phyloP scores from a whole-genome alignment of 2,888 invertebrate genomes.

The Tethea ocularis region DNA sequence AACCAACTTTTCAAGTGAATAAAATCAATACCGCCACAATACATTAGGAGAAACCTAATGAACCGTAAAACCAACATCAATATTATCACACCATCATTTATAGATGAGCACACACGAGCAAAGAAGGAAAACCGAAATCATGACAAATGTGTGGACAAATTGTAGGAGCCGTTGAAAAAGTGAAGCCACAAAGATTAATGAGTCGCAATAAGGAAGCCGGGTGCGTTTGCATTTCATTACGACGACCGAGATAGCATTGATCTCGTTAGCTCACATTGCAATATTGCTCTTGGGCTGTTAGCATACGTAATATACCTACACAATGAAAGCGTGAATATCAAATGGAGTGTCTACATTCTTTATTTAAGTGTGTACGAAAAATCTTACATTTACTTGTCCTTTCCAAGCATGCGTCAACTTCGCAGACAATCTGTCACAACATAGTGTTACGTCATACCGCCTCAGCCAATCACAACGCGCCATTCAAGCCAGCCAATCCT shows the following conservation, averaged over 20 bases:
- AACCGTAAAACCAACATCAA: conserved; percentile 9
- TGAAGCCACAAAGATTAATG: conserved; percentile 71
- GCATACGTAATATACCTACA: conserved; percentile 1
- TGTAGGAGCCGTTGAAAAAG: conserved; percentile 66
- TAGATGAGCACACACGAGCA: conserved; percentile 38
- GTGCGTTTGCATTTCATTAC: conserved; percentile 73
- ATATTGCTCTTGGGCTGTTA: conserved; percentile 3
- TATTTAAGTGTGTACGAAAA: too few relatives aligned
- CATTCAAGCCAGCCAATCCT: too few relatives aligned
- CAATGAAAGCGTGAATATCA: neutral
- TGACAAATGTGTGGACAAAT: conserved; percentile 68
- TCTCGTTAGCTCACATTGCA: conserved; percentile 16
- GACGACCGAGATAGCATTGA: conserved; percentile 32
- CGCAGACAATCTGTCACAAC: too few relatives aligned
- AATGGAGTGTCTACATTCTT: too few relatives aligned
- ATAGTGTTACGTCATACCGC: too few relatives aligned
- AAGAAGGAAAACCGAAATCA: conserved; percentile 54
- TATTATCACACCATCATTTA: conserved; percentile 8
- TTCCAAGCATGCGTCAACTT: too few relatives aligned
- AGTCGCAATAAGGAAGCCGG: conserved; percentile 55
- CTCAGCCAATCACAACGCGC: too few relatives aligned
- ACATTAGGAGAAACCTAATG: conserved; percentile 6
- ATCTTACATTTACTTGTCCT: too few relatives aligned
- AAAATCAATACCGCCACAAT: neutral
- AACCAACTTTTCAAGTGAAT: neutral